These are phyloP conservation scores for Siderastrea siderea DNA, from an alignment of 92 coral and sea anemone genomes.

Conservation along the genomic window DNA sequence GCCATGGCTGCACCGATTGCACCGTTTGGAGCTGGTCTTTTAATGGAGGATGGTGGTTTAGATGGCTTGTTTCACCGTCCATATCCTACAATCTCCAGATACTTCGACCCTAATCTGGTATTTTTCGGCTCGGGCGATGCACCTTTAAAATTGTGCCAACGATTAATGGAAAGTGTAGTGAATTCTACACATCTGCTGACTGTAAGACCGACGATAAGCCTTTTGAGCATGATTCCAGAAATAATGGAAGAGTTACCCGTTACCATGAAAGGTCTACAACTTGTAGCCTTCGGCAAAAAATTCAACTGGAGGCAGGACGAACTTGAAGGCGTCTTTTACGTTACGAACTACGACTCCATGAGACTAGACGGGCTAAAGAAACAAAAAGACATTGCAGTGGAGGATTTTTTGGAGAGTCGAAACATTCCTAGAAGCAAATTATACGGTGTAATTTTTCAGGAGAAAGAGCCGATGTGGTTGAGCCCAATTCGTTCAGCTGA, in stretches of 20 bases:
- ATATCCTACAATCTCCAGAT: conserved; percentile 36
- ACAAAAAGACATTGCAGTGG: conserved; percentile 75
- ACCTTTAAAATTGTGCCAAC: conserved; percentile 82
- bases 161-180: conserved; percentile 70
- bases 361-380: conserved; percentile 73
- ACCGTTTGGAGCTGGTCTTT: background rate
- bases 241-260: conserved; percentile 73
- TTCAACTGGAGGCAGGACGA: conserved; percentile 81
- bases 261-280: conserved; percentile 68
- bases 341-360: conserved; percentile 78
- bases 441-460: conserved; percentile 79
- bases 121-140: conserved; percentile 77
- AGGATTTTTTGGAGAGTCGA: conserved; percentile 70
- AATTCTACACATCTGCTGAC: conserved; percentile 67
- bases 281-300: conserved; percentile 83
- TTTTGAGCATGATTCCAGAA: conserved; percentile 79
- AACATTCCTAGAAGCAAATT: conserved; percentile 59
- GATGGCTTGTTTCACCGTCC: conserved; percentile 9
- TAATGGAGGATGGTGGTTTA: conserved; percentile 3
- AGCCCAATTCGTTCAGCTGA: conserved; percentile 85
- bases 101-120: conserved; percentile 82
- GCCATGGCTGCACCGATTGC: conserved; percentile 11
- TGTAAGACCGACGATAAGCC: conserved; percentile 76
- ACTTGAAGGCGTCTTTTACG: conserved; percentile 75
- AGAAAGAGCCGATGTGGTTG: conserved; percentile 79